Base-by-base conservation (phyloP, 2,888 invertebrate genomes). In the Mycalesis mineus region DNA sequence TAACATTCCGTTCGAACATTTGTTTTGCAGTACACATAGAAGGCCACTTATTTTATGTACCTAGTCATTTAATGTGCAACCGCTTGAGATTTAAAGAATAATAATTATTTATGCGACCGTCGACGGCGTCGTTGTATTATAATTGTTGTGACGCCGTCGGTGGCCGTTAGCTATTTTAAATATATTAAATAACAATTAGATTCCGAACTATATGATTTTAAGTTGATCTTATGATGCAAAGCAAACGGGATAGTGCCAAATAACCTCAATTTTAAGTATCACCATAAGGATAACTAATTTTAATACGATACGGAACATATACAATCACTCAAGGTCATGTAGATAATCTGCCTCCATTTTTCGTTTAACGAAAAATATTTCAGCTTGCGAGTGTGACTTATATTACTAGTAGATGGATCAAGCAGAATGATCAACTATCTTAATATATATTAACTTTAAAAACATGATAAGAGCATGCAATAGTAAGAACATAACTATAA, bases 51-150 rank as follows among this genome's bases (percentile, higher is more conserved):
- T 82, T 84, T 78, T 86, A 79, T 84, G 83, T 82, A 85, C 84
- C 90, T 90, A 90, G 90, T 90, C 90, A 90, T 87, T 84, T 83
- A 82, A 80, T 81, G 88, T 88, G 88, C 89, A 88, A 89, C 87
- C 87, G 76, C 82, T 84, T 88, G 88, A 87, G 85, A 86, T 88
- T 88, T 80, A 79, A 78, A 77, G 69, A 79, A 74, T 64, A 79
- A 74, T 64, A 79, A 83, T 80, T 66, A 63, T 80, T 82, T 77
- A 69, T 73, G 68, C 66, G 69, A 71, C 57, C 55, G 58, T 58
- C 65, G 72, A 56, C 63, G 74, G 74, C 65, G 78, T 71, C 70
- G 66, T 72, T 87, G 87, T 88, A 88, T 87, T 86, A 88, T 87
- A 85, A 74, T 77, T 66, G 74, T 83, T 80, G 82, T 70, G 72